A percentile compares a stretch with the other conserved stretches of the same genome.
Evolutionary conservation across 2,797 vertebrate species (phyloP).

Genomic region (Myoxocephalus aenaeus): DNA sequence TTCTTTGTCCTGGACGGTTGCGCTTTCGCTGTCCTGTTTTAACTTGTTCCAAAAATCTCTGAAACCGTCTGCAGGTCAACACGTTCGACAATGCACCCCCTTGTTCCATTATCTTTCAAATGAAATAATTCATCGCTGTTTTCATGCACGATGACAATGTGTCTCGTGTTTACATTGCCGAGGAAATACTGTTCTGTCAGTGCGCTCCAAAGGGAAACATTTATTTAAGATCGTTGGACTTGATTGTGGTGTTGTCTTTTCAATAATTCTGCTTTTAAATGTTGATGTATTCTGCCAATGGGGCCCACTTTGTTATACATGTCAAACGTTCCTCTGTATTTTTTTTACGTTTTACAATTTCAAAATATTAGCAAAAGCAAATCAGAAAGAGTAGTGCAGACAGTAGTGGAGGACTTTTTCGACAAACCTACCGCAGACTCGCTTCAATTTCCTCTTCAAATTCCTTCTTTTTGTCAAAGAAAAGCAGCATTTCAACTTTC

Average conservation of each 20-base stretch:
- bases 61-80: constrained; percentile 74
- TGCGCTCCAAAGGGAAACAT: constrained; percentile 62
- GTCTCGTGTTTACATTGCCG: constrained; percentile 56
- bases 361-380: constrained; percentile 45
- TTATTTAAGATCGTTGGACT: constrained; percentile 49
- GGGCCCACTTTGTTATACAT: constrained; percentile 2
- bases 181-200: constrained; percentile 53
- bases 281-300: constrained; percentile 15
- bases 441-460: constrained; percentile 73
- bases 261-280: constrained; percentile 28
- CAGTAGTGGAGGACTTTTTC: constrained; percentile 46
- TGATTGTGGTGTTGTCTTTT: constrained; percentile 57
- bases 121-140: constrained; percentile 67
- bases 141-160: constrained; percentile 54
- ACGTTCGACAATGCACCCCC: constrained; percentile 64
- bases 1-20: constrained; percentile 74
- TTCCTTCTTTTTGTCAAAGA: constrained; percentile 71
- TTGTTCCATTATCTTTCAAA: constrained; percentile 72
- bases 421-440: constrained; percentile 67
- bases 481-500: constrained; percentile 80
- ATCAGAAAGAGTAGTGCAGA: constrained; percentile 26
- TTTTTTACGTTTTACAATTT: constrained; percentile 39
- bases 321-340: constrained; percentile 7
- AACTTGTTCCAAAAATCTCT: constrained; percentile 82
- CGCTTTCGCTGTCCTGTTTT: constrained; percentile 76